Evolutionary conservation across 2,797 vertebrate species (phyloP).

Genomic region (Phylloscopus collybita): DNA sequence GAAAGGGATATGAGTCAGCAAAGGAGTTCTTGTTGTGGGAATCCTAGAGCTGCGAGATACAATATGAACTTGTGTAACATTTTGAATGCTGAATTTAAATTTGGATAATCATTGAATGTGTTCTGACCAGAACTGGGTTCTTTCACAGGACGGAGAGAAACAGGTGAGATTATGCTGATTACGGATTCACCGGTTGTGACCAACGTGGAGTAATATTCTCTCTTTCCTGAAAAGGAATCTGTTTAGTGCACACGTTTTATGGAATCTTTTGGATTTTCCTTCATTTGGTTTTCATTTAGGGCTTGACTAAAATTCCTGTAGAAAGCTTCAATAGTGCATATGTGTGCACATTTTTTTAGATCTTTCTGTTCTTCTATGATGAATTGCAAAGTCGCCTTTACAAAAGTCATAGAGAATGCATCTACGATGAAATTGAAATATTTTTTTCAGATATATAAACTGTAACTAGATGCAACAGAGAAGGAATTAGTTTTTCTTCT

Average conservation of each 20-base stretch:
- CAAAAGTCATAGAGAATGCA: not conserved
- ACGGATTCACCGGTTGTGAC: not conserved
- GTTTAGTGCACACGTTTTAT: not conserved
- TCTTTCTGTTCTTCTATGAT: not conserved
- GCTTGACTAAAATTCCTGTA: slow-evolving; percentile 28
- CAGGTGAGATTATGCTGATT: not conserved
- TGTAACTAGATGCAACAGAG: not conserved
- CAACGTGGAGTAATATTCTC: not conserved
- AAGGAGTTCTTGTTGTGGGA: not conserved
- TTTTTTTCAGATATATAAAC: slow-evolving; percentile 36
- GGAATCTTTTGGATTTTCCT: slow-evolving; percentile 73
- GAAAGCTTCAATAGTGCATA: slow-evolving; percentile 7
- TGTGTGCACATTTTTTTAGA: slow-evolving; percentile 5
- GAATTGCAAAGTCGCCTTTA: not conserved
- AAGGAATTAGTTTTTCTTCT: not conserved
- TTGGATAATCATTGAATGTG: not conserved
- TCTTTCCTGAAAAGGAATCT: not conserved
- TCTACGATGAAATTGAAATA: not conserved
- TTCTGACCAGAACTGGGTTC: not conserved
- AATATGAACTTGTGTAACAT: accelerated
- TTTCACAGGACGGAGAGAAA: not conserved
- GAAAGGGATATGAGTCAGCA: not conserved
- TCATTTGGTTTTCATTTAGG: slow-evolving; percentile 74
- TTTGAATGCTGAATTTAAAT: not conserved
- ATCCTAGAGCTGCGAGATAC: not conserved